Base-by-base conservation (phyloP, 2,113 vertebrate species). In the Macaca nemestrina region DNA sequence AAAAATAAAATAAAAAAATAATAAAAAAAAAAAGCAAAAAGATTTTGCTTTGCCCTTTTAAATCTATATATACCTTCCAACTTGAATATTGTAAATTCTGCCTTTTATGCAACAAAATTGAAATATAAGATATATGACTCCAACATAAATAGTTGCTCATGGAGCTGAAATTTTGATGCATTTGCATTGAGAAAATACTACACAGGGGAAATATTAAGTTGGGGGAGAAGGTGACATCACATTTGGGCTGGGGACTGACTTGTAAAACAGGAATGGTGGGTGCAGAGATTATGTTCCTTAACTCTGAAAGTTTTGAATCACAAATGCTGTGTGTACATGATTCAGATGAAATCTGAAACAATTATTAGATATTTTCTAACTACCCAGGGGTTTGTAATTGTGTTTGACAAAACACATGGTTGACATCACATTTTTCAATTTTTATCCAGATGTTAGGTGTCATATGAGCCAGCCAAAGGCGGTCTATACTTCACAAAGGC, bases 281-380 rank as follows among this genome's bases (percentile, higher is more conserved):
- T 72, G 11, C 61, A 94, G 85, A 87, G 94, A 96, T 98, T 97
- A 70, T 79, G 30, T 96, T 96, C 88, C 81, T 97, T 81, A 64
- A 82, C 67, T 90, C 84, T 75, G 59, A 88, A 95, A 96, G 79
- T 96, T 88, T 90, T 82, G 68, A 96, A 73, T 95, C 90, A 94
- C 96, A 96, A 96, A 96, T 93, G 12, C 88, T 17, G 22, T 67
- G 12, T 16, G 17, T 95, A 88, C 45, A 86, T 61, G 92, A 96
- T 88, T 97, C 78, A 95, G 97, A 97, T 95, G 96, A 98, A 98
- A 97, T 94, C 88, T 88, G 95, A 98, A 98, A 97, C 96, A 97
- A 97, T 97, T 98, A 98, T 98, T 97, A 98, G 97, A 96, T 96
- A 97, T 97, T 98, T 98, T 94, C 97, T 97, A 97, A 97, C 94